Evolutionary conservation across 1,140 invertebrate species (phyloP).

Genomic region (Drosophila miranda): DNA sequence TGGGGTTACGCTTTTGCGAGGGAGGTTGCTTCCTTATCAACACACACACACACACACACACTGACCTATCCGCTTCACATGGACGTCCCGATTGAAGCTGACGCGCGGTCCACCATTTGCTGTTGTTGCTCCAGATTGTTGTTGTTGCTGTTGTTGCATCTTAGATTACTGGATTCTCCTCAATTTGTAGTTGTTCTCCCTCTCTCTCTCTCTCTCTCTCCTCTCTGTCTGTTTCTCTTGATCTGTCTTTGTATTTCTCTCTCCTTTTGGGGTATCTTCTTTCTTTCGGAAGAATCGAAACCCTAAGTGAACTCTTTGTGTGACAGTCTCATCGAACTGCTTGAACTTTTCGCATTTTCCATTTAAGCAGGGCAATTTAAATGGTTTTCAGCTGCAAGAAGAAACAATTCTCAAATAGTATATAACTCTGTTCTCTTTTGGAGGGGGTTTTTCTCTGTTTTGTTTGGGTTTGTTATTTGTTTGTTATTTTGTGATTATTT

Average conservation of each 20-base stretch:
- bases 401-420: conserved; percentile 49
- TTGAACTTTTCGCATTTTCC: conserved; percentile 43
- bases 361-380: conserved; percentile 37
- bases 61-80: conserved; percentile 94
- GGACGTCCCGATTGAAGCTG: conserved; percentile 94
- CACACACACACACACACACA: conserved; percentile 33
- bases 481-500: conserved; percentile 35
- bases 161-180: no score
- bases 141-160: conserved; percentile 31
- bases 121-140: conserved; percentile 33
- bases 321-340: conserved; percentile 52
- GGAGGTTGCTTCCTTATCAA: conserved; percentile 33
- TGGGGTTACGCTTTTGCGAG: conserved; percentile 49
- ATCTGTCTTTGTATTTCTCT: conserved; percentile 48
- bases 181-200: conserved; percentile 14
- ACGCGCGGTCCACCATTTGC: conserved; percentile 86
- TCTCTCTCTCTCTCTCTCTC: conserved; percentile 20
- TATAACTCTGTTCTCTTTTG: conserved; percentile 21
- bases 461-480: conserved; percentile 29
- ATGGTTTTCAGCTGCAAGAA: conserved; percentile 51
- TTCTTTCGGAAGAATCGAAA: conserved; percentile 26
- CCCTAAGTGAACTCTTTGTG: conserved; percentile 46
- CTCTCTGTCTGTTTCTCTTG: conserved; percentile 9
- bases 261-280: conserved; percentile 40
- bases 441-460: neutral